phyloP scores from a whole-genome alignment of 2,113 vertebrate species.

The Gulo gulo region DNA sequence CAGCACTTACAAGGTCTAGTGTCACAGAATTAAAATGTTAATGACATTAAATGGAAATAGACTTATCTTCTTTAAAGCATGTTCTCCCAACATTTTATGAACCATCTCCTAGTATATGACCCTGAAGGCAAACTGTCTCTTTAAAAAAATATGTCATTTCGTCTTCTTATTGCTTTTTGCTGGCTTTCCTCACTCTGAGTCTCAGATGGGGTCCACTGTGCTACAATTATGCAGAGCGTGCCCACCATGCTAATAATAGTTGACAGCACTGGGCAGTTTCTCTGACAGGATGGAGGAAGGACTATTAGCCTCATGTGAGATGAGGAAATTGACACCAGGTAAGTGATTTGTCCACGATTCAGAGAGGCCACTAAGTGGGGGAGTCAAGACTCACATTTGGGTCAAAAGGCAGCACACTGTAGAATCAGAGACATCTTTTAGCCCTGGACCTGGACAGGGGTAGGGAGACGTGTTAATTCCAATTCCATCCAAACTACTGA shows the following conservation, averaged over 20 bases:
- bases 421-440: neutral
- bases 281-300: neutral
- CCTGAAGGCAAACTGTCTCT: neutral
- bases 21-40: neutral
- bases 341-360: neutral
- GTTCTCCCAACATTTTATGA: neutral
- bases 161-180: neutral
- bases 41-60: neutral
- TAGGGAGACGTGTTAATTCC: neutral
- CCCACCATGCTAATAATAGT: neutral
- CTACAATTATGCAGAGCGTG: neutral
- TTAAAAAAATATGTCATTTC: neutral
- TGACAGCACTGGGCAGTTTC: neutral
- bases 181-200: neutral
- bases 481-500: neutral
- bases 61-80: neutral
- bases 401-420: neutral
- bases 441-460: fast-evolving
- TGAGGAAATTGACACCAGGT: neutral
- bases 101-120: neutral
- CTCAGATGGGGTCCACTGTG: neutral
- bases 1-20: neutral
- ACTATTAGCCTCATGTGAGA: neutral
- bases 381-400: neutral
- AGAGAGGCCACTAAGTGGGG: neutral